A percentile compares a stretch with the other conserved stretches of the same genome.
These are phyloP conservation scores for Hydrozoanthus gracilis DNA, from an alignment of 92 coral and sea anemone genomes.

Conservation along the genomic window DNA sequence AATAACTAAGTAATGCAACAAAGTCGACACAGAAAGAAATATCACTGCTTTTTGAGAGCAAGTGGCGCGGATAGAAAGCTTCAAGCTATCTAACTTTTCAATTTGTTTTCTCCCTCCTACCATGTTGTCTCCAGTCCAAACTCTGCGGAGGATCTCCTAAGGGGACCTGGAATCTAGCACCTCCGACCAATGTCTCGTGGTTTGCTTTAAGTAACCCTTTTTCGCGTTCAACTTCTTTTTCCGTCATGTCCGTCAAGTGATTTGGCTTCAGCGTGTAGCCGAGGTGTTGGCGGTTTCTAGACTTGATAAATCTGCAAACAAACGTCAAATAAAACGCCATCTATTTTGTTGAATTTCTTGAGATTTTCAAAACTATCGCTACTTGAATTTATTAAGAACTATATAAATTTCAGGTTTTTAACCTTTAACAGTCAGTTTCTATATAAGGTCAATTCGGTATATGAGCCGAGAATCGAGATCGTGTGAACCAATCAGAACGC, in stretches of 20 bases:
- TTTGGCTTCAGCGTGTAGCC: slow-evolving; percentile 90
- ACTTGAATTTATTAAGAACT: too few species aligned
- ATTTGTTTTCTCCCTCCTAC: slow-evolving; percentile 47
- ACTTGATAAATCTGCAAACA: slow-evolving; percentile 78
- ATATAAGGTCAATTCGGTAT: too few species aligned
- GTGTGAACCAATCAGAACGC: too few species aligned
- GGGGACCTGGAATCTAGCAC: slow-evolving; percentile 66
- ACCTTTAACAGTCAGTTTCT: not conserved
- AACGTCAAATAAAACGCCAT: too few species aligned
- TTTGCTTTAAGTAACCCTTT: slow-evolving; percentile 75
- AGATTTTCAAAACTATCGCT: too few species aligned
- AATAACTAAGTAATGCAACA: too few species aligned
- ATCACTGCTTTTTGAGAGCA: not conserved
- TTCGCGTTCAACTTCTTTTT: slow-evolving; percentile 70
- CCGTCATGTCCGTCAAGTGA: slow-evolving; percentile 96
- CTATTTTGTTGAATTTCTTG: too few species aligned
- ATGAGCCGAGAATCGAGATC: too few species aligned
- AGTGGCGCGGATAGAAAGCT: not conserved
- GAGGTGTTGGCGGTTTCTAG: slow-evolving; percentile 93
- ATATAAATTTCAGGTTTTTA: not conserved
- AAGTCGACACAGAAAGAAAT: too few species aligned
- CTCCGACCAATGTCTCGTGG: slow-evolving; percentile 56
- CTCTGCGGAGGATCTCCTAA: slow-evolving; percentile 67
- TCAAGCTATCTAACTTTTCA: not conserved
- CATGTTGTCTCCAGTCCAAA: slow-evolving; percentile 87